Conservation (phyloP, 2,888 invertebrate species). For the Ophion costatus region DNA sequence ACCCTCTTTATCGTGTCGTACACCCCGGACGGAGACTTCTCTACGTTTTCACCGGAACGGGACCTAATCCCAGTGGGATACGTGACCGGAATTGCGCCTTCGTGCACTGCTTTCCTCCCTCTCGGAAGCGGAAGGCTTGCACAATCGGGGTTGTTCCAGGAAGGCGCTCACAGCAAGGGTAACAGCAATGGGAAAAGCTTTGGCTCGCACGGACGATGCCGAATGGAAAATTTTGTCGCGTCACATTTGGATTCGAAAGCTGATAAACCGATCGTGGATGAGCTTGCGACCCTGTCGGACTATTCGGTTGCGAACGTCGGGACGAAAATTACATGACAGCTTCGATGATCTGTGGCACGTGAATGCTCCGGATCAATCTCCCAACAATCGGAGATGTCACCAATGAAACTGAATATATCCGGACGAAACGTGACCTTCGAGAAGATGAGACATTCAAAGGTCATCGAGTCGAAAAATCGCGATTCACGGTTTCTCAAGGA, state of each 20-base stretch:
- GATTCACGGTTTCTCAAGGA: too few species aligned
- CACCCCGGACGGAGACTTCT: conserved; percentile 34
- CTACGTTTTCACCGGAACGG: conserved; percentile 75
- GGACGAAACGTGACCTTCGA: not conserved
- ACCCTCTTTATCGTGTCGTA: conserved; percentile 51
- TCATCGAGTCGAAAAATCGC: too few species aligned
- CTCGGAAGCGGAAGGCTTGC: conserved; percentile 26
- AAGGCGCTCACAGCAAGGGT: not conserved
- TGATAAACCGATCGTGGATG: not conserved
- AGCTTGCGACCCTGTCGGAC: not conserved
- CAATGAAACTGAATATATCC: not conserved
- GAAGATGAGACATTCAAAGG: too few species aligned
- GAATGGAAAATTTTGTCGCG: conserved; percentile 15
- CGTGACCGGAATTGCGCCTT: conserved; percentile 78
- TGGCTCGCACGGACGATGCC: conserved; percentile 1
- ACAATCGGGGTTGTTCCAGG: not conserved
- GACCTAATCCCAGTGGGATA: conserved; percentile 80
- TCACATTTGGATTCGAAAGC: conserved; percentile 10
- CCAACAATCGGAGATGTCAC: not conserved
- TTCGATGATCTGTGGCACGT: not conserved
- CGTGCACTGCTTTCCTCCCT: conserved; percentile 57
- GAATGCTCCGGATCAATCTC: not conserved
- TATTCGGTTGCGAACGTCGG: not conserved
- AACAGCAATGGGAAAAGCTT: conserved; percentile 41
- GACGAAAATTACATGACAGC: not conserved